A percentile compares a stretch with the other conserved stretches of the same genome.
Conservation (phyloP, 2,888 invertebrate genomes). For the Meganola albula region DNA sequence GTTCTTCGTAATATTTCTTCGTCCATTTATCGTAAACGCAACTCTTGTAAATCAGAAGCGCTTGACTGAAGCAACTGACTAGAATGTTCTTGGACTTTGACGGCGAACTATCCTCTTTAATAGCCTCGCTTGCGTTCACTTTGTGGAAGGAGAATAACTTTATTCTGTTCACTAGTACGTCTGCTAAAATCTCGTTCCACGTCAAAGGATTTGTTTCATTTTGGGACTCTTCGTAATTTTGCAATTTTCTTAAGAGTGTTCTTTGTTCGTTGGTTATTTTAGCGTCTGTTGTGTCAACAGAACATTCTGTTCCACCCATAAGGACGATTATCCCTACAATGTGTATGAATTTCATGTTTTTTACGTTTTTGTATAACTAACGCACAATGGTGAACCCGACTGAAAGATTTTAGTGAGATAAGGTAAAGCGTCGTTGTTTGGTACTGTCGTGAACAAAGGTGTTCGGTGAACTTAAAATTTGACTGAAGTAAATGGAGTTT, state of each 20-base stretch:
- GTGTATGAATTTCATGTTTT: constrained; percentile 52
- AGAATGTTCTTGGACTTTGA: constrained; percentile 22
- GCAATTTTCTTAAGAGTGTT: constrained; percentile 57
- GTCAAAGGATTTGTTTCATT: constrained; percentile 41
- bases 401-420: constrained; percentile 57
- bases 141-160: constrained; percentile 45
- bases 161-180: constrained; percentile 55
- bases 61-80: constrained; percentile 40
- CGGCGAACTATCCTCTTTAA: constrained; percentile 16
- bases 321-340: constrained; percentile 46
- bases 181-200: constrained; percentile 63
- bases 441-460: constrained; percentile 39
- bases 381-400: constrained; percentile 49
- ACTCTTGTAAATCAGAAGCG: constrained; percentile 47
- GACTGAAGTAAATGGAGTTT: too few species aligned
- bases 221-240: constrained; percentile 41
- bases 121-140: constrained; percentile 27
- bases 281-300: constrained; percentile 30
- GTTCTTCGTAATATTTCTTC: constrained; percentile 16
- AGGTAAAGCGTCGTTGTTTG: constrained; percentile 39
- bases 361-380: constrained; percentile 39
- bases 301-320: constrained; percentile 39
- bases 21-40: constrained; percentile 43
- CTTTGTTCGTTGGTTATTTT: constrained; percentile 41
- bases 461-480: constrained; percentile 1